phyloP scores from a whole-genome alignment of 2,888 invertebrate species.

The Zygogramma bicolorata region DNA sequence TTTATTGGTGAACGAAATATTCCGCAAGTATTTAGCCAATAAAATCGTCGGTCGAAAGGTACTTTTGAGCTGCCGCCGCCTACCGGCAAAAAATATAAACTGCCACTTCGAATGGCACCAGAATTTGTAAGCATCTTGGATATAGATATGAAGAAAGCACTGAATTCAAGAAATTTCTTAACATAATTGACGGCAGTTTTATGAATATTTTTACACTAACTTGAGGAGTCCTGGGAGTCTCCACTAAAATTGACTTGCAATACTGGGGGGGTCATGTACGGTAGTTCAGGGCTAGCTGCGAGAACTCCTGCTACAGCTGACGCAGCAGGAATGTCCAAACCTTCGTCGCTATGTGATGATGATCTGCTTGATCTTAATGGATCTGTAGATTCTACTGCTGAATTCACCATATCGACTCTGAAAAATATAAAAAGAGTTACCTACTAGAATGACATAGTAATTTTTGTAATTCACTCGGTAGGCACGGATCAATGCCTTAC shows the following conservation, averaged over 20 bases:
- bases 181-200: background rate
- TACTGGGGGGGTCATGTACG: slow-evolving; percentile 89
- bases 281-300: slow-evolving; percentile 88
- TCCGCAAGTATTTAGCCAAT: too few species aligned
- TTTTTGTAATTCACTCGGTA: too few species aligned
- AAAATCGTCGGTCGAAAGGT: too few species aligned
- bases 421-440: background rate
- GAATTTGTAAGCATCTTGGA: too few species aligned
- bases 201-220: slow-evolving; percentile 67
- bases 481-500: too few species aligned
- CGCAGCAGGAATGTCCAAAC: slow-evolving; percentile 83
- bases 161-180: too few species aligned
- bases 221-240: slow-evolving; percentile 90
- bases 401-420: slow-evolving; percentile 45
- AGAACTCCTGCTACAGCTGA: slow-evolving; percentile 88
- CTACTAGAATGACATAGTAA: too few species aligned
- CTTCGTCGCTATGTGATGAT: slow-evolving; percentile 67
- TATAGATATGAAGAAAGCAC: too few species aligned
- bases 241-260: slow-evolving; percentile 80
- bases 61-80: too few species aligned
- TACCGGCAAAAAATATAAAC: too few species aligned
- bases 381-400: slow-evolving; percentile 64
- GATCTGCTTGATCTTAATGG: slow-evolving; percentile 69
- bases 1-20: too few species aligned
- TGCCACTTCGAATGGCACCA: too few species aligned